These are phyloP conservation scores for cattle (Bos taurus) DNA, from an alignment of 2,113 vertebrate genomes.

Conservation along the genomic window DNA sequence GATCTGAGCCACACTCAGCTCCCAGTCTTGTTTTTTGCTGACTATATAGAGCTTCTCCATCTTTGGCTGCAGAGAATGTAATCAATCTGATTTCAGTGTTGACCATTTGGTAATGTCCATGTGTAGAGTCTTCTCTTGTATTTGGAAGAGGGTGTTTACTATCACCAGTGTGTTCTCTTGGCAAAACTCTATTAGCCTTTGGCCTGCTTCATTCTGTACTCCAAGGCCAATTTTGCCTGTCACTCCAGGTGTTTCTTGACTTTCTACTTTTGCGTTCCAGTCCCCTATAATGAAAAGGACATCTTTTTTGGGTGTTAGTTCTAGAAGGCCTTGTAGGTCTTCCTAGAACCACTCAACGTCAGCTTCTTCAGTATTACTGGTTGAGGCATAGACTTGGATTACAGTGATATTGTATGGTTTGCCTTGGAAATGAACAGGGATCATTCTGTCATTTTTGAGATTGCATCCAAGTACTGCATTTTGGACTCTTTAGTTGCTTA, in stretches of 20 bases:
- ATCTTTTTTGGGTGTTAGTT: not conserved
- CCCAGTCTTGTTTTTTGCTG: no score
- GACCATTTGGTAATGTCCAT: not conserved
- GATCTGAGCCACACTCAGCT: no score
- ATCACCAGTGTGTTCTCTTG: not conserved
- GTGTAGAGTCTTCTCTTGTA: not conserved
- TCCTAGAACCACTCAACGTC: not conserved
- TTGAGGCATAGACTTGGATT: not conserved
- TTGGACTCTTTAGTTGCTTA: not conserved
- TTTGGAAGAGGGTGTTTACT: not conserved
- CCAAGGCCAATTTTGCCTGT: not conserved
- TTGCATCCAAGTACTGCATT: not conserved
- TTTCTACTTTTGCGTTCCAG: not conserved
- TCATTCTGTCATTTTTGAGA: not conserved
- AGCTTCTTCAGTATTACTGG: not conserved
- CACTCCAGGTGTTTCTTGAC: not conserved
- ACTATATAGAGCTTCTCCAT: no score
- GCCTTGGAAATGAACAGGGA: not conserved
- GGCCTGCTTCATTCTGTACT: not conserved
- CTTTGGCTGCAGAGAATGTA: no score
- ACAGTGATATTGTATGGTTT: not conserved
- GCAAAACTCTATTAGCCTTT: not conserved
- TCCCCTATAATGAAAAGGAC: not conserved
- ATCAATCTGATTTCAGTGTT: no score
- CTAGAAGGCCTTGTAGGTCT: not conserved